Evolutionary conservation across 1,140 invertebrate genomes (phyloP).

Genomic region (Anadara kagoshimensis): DNA sequence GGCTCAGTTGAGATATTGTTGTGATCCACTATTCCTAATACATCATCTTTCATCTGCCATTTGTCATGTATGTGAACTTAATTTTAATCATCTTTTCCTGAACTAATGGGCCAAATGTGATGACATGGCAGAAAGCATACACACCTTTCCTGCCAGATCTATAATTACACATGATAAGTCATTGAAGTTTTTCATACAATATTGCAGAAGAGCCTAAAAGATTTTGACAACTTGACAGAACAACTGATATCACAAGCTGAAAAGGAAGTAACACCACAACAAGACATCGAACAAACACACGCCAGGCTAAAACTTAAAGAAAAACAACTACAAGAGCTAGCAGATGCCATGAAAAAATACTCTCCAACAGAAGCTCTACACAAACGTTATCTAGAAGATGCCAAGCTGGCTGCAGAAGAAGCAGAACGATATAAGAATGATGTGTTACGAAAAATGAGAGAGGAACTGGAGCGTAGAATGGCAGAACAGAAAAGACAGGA

Average conservation of each 20-base stretch:
- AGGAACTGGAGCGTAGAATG: slow-evolving; percentile 60
- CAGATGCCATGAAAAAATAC: slow-evolving; percentile 66
- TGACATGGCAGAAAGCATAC: no score
- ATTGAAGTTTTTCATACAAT: not conserved
- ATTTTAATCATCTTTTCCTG: no score
- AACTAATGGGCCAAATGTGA: no score
- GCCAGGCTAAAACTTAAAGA: slow-evolving; percentile 66
- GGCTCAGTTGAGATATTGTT: no score
- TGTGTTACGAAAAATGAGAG: slow-evolving; percentile 60
- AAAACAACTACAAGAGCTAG: slow-evolving; percentile 66
- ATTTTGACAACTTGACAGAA: slow-evolving; percentile 65
- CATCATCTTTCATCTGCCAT: no score
- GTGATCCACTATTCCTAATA: no score
- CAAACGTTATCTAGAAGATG: slow-evolving; percentile 65
- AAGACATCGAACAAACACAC: slow-evolving; percentile 63
- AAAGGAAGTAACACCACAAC: slow-evolving; percentile 55
- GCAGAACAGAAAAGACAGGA: slow-evolving; percentile 57
- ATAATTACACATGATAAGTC: no score
- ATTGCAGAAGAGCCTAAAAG: slow-evolving; percentile 58
- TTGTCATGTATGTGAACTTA: no score
- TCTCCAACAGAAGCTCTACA: slow-evolving; percentile 62
- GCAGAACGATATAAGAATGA: slow-evolving; percentile 57
- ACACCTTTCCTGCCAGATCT: no score
- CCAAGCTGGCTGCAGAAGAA: slow-evolving; percentile 53
- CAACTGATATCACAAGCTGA: slow-evolving; percentile 58